Conservation (phyloP, 1,140 invertebrate genomes). For the Copidosoma floridanum region DNA sequence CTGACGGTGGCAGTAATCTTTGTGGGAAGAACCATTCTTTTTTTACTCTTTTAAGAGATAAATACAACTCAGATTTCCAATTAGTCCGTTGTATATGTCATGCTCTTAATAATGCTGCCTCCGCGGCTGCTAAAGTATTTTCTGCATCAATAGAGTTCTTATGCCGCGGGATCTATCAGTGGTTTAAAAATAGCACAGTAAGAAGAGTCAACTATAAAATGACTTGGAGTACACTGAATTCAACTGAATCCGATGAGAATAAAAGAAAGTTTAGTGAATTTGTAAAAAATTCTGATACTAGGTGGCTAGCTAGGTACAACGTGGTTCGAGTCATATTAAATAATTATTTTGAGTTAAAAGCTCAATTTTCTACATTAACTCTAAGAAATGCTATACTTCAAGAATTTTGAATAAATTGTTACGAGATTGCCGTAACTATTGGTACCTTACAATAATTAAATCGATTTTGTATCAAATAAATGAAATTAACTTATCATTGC, state of each 20-base stretch:
- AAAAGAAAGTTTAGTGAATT: conserved; percentile 42
- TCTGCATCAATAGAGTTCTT: conserved; percentile 33
- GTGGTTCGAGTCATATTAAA: conserved; percentile 40
- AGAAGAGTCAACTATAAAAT: conserved; percentile 25
- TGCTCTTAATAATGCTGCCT: conserved; percentile 32
- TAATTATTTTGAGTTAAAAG: conserved; percentile 47
- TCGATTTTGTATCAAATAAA: conserved; percentile 31
- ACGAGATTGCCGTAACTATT: too few relatives aligned
- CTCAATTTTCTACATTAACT: conserved; percentile 32
- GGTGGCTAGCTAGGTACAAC: conserved; percentile 41
- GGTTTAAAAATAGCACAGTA: conserved; percentile 30
- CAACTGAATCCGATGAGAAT: not conserved
- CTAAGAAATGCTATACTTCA: too few relatives aligned
- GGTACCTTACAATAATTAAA: conserved; percentile 29
- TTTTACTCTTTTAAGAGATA: conserved; percentile 27
- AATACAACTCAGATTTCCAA: conserved; percentile 22
- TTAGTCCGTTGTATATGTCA: conserved; percentile 30
- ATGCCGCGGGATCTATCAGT: conserved; percentile 27
- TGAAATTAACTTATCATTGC: conserved; percentile 31
- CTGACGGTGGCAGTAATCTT: conserved; percentile 37
- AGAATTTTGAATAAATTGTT: too few relatives aligned
- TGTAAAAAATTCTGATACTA: conserved; percentile 40
- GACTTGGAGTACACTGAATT: conserved; percentile 29
- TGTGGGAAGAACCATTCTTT: conserved; percentile 25
- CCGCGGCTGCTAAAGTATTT: conserved; percentile 30